Conservation (phyloP, 2,113 vertebrate species). For the Eleginops maclovinus region DNA sequence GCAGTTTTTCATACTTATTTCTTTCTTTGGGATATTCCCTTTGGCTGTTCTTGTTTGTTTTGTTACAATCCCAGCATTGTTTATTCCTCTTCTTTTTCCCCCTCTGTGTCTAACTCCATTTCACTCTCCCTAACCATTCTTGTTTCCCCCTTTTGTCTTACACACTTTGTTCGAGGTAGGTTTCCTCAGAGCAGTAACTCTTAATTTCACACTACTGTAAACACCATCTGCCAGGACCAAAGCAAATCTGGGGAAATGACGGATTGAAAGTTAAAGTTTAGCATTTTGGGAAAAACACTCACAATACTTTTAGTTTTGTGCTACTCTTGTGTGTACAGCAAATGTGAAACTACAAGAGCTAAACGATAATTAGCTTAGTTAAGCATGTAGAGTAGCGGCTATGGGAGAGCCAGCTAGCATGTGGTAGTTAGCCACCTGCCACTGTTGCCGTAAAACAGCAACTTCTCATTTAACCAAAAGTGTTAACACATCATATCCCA, state of each 20-base stretch:
- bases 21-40: not conserved
- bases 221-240: conserved; percentile 8
- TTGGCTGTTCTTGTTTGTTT: not conserved
- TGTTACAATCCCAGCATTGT: not conserved
- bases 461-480: not conserved
- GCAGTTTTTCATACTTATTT: conserved; percentile 22
- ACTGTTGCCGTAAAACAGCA: not conserved
- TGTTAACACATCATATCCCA: not conserved
- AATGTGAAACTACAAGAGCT: not conserved
- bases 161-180: conserved; percentile 1
- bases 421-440: not conserved
- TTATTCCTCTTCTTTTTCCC: not conserved
- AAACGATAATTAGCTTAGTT: not conserved
- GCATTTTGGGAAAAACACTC: not conserved
- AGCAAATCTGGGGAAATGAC: not conserved
- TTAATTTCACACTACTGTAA: conserved; percentile 36
- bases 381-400: not conserved
- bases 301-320: not conserved
- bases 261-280: not conserved
- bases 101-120: not conserved
- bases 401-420: not conserved
- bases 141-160: not conserved
- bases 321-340: not conserved
- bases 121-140: not conserved
- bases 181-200: conserved; percentile 15